phyloP scores from a whole-genome alignment of 2,113 vertebrate genomes.

The Pterophyllum scalare region DNA sequence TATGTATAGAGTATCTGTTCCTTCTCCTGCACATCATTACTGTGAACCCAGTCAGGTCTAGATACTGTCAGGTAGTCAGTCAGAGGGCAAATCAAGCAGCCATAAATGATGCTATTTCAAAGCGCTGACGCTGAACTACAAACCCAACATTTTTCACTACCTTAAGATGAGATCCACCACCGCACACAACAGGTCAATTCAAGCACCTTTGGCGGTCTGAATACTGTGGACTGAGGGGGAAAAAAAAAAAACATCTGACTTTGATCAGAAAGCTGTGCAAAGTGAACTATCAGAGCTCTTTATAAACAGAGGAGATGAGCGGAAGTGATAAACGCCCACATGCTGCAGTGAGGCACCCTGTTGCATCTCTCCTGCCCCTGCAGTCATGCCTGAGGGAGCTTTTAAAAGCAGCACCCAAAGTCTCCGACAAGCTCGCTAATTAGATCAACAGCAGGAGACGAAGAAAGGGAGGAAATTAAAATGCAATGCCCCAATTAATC shows the following conservation, averaged over 20 bases:
- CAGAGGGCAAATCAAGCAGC: background rate
- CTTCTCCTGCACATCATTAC: background rate
- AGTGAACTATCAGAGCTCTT: background rate
- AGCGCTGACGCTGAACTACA: background rate
- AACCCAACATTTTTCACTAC: background rate
- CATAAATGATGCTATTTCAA: background rate
- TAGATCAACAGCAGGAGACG: conserved; percentile 9
- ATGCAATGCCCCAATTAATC: conserved; percentile 16
- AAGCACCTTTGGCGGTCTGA: background rate
- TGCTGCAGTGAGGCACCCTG: background rate
- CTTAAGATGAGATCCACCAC: background rate
- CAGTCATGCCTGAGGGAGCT: conserved; percentile 8
- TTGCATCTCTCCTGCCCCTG: conserved; percentile 4
- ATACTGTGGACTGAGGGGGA: background rate
- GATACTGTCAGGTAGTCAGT: background rate
- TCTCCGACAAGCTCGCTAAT: background rate
- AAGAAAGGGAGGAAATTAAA: conserved; percentile 15
- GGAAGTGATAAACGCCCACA: background rate
- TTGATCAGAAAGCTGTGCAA: conserved; percentile 1
- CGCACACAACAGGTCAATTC: background rate
- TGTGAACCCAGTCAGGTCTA: background rate
- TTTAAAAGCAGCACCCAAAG: conserved; percentile 7
- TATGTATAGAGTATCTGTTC: background rate
- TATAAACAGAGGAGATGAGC: background rate
- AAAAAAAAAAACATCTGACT: background rate